Evolutionary conservation across 2,888 invertebrate species (phyloP).

Genomic region (Macroteleia sp.): DNA sequence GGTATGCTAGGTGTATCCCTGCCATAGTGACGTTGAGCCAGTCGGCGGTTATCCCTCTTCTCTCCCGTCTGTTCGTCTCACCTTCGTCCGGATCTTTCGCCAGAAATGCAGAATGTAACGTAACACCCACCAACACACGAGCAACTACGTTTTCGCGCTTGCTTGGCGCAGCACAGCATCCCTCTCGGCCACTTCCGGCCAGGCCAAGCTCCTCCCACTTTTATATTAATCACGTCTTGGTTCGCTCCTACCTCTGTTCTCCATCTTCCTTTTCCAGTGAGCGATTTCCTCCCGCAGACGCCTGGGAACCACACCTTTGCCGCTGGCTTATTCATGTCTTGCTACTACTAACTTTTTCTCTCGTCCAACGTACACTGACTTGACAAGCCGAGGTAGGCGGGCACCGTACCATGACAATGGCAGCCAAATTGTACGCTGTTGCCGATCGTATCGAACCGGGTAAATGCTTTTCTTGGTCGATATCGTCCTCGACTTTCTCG

Average conservation of each 20-base stretch:
- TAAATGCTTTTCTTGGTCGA: conserved; percentile 62
- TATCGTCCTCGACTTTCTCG: conserved; percentile 37
- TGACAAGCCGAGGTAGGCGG: conserved; percentile 67
- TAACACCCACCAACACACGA: conserved; percentile 62
- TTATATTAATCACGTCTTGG: conserved; percentile 84
- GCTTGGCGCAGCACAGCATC: conserved; percentile 79
- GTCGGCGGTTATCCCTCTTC: conserved; percentile 39
- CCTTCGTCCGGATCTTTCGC: conserved; percentile 65
- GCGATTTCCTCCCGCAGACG: conserved; percentile 79
- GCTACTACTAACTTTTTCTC: conserved; percentile 66
- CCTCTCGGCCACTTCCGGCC: conserved; percentile 82
- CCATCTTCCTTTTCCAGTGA: conserved; percentile 79
- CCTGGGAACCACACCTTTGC: conserved; percentile 82
- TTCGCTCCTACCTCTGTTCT: conserved; percentile 77
- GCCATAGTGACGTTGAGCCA: conserved; percentile 56
- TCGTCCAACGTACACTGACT: conserved; percentile 59
- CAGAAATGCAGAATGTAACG: conserved; percentile 61
- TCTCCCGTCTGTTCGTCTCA: conserved; percentile 51
- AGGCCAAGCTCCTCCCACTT: conserved; percentile 82
- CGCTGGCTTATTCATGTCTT: conserved; percentile 79
- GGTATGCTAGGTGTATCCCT: conserved; percentile 45
- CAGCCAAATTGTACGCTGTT: conserved; percentile 65
- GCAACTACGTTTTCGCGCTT: conserved; percentile 78
- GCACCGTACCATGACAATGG: conserved; percentile 66
- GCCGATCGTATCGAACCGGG: conserved; percentile 63